These are phyloP conservation scores for Plestiodon gilberti DNA, from an alignment of 2,113 vertebrate genomes.

Conservation along the genomic window DNA sequence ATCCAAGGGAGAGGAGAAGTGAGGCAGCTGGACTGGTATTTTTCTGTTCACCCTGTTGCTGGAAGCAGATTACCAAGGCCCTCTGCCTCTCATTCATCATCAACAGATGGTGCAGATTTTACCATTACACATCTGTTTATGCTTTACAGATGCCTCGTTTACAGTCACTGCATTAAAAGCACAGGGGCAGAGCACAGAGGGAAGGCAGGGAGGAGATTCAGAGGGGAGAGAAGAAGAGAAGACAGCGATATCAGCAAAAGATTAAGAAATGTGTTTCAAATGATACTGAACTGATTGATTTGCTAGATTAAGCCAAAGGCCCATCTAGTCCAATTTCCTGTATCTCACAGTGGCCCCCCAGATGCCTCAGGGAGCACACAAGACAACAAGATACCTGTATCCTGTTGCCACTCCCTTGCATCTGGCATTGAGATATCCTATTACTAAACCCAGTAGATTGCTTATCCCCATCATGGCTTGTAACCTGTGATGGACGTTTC, in stretches of 20 bases:
- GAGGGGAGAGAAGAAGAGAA: background rate
- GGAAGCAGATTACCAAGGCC: conserved; percentile 1
- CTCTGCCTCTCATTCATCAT: background rate
- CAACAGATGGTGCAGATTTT: conserved; percentile 20
- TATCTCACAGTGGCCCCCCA: no score
- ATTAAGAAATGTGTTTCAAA: background rate
- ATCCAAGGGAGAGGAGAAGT: background rate
- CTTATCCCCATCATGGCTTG: no score
- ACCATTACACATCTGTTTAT: conserved; percentile 4
- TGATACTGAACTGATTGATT: background rate
- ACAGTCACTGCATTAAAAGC: background rate
- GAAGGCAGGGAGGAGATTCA: background rate
- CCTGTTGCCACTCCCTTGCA: no score
- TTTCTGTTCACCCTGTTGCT: background rate
- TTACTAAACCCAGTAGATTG: no score
- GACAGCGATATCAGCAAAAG: background rate
- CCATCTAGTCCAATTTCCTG: no score
- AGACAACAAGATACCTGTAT: no score
- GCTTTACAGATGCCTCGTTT: background rate
- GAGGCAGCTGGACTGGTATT: background rate
- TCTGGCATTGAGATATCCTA: no score
- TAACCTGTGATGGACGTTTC: no score
- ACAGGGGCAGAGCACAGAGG: background rate
- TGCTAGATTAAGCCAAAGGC: background rate
- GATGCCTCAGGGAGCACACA: no score